Evolutionary conservation across 2,797 vertebrate genomes (phyloP).

Genomic region (Microhierax caerulescens): DNA sequence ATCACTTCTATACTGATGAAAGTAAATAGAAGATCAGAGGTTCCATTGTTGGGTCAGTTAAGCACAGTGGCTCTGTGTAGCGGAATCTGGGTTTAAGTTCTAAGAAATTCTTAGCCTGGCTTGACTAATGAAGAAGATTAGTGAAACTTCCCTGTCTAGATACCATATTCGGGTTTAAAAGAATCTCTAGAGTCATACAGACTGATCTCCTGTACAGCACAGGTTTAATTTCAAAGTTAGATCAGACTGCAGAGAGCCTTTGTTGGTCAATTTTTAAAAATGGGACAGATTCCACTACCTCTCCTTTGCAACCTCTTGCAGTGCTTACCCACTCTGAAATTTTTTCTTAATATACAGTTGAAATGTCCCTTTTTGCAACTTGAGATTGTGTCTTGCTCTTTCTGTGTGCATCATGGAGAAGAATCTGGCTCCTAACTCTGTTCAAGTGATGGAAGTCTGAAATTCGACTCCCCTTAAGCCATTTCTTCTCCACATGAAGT

Average conservation of each 20-base stretch:
- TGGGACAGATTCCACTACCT: neutral
- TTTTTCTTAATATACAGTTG: too few species aligned
- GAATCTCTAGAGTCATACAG: neutral
- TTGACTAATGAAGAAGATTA: neutral
- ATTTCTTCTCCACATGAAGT: neutral
- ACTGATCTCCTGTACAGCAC: rapidly evolving
- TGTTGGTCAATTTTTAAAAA: neutral
- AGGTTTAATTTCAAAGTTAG: neutral
- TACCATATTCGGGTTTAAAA: neutral
- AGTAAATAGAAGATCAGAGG: neutral
- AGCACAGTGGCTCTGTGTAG: neutral
- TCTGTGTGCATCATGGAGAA: neutral
- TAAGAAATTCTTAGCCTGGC: neutral
- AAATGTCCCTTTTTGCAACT: neutral
- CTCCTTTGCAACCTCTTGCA: neutral
- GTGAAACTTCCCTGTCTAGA: neutral
- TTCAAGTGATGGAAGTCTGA: neutral
- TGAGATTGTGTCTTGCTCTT: neutral
- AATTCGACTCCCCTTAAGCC: neutral
- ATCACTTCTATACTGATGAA: neutral
- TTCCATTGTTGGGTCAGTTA: neutral
- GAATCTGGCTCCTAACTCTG: neutral
- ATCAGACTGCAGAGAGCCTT: neutral
- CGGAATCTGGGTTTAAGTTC: neutral
- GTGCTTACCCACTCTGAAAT: neutral